Evolutionary conservation across 2,113 vertebrate genomes (phyloP), one percentile per base, ranked within the genome.

Genomic region (Amphiprion ocellaris): DNA sequence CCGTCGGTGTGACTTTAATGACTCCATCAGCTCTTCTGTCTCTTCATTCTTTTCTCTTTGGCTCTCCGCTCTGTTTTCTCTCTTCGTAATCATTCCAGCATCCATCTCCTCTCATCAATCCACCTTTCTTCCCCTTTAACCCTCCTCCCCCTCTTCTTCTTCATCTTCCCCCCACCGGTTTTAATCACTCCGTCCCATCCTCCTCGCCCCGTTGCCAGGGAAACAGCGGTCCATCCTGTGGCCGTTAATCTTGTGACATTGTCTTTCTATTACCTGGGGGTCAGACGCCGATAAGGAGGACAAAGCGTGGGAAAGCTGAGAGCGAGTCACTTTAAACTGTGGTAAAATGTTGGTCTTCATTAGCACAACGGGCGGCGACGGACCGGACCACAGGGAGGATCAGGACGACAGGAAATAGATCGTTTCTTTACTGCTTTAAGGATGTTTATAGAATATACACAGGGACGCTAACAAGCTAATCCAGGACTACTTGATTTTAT

Each of bases 241-340:
- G 74, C 81, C 28, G 88, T 82, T 86, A 87, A 90, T 90, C 88
- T 81, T 49, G 74, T 84, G 84, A 87, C 87, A 85, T 80, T 87
- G 89, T 90, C 87, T 85, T 81, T 90, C 87, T 83, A 65, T 92
- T 90, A 88, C 80, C 83, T 80, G 85, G 52, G 64, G 88, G 87
- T 92, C 88, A 85, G 88, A 91, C 66, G 61, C 26, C 71, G 89
- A 91, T 90, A 85, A 88, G 77, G 59, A 74, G 79, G 77, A 85
- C 74, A 74, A 79, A 85, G 76, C 37, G 86, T 86, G 87, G 82
- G 84, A 83, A 90, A 85, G 21, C 4, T 5, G 49, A 69, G 58
- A 50, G 24, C 4, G 0, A 79, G 49, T 65, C 72, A 23, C 67
- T 62, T 62, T 59, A 69, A 81, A 76, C 59, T 26, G 78, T 50